These are phyloP conservation scores for Naja naja DNA, from an alignment of 2,113 vertebrate species.

Conservation along the genomic window DNA sequence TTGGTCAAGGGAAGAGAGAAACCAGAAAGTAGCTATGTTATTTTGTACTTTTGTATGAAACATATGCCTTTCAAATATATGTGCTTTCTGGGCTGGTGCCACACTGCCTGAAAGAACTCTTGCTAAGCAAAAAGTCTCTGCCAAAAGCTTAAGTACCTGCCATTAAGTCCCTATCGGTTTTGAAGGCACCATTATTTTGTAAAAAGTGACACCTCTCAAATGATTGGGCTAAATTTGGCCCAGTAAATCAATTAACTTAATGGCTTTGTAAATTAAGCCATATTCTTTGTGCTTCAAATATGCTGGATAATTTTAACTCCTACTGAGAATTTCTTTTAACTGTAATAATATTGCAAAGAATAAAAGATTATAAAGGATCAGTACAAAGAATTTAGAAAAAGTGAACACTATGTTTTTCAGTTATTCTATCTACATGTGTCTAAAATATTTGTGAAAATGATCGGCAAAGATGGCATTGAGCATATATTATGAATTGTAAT, in stretches of 20 bases:
- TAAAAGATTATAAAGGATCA: background rate
- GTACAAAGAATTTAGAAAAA: background rate
- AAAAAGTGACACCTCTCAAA: constrained; percentile 41
- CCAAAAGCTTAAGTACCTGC: constrained; percentile 49
- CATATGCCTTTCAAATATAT: constrained; percentile 13
- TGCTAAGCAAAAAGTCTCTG: constrained; percentile 39
- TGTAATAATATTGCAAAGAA: constrained; percentile 3
- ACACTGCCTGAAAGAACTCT: constrained; percentile 34
- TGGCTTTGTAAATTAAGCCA: constrained; percentile 42
- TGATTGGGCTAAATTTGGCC: constrained; percentile 35
- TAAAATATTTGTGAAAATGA: background rate
- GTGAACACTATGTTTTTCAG: background rate
- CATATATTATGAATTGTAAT: background rate
- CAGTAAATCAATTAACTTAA: constrained; percentile 47
- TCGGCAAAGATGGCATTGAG: background rate
- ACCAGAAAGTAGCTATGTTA: background rate
- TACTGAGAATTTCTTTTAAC: background rate
- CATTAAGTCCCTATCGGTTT: constrained; percentile 33
- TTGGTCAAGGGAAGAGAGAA: background rate
- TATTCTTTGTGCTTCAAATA: constrained; percentile 16
- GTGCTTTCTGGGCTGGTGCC: constrained; percentile 27
- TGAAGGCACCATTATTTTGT: constrained; percentile 30
- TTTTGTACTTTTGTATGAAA: constrained; percentile 9
- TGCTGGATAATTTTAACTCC: constrained; percentile 32
- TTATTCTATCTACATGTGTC: background rate